Base-by-base conservation (phyloP, 2,113 vertebrate species). In the Butorides virescens region DNA sequence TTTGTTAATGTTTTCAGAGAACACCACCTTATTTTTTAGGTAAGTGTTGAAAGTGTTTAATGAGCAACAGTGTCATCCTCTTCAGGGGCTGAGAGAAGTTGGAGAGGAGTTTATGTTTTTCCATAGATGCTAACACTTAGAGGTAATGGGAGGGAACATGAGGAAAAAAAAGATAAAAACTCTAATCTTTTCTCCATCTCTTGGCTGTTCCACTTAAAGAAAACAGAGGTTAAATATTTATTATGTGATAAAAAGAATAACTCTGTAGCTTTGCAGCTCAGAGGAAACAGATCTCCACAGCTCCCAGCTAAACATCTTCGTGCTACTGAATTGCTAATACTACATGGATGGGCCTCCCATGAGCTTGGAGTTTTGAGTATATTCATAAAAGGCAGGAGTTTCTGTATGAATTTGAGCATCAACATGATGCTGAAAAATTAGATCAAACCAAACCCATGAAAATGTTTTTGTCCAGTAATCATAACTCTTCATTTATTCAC, bases 1-100 rank as follows among this genome's bases (percentile, higher is more conserved):
- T 81, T 95, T 94, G 61, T 62, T 94, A 84, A 82, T 63, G 82
- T n/a, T 87, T 63, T 62, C 44, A 84, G 61, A 88, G 32, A 91
- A 65, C 14, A 75, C 12, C 21, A 25, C 18, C 27, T 66, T 58
- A 46, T 32, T 83, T 94, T 70, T 65, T 63, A 47, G 37, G 52
- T 84, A 86, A 78, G 14, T 1, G 3, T 46, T 74, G 70, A 37
- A 92, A 77, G n/a, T 25, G 14, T 66, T 86, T 91, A 93, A 96
- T 75, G 55, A 89, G 63, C 46, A 82, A 32, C 14, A 39, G 15
- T 46, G 34, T 61, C 5, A 17, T 86, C 25, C 23, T 75, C 52
- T 65, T 70, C 47, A 66, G 22, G 25, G 25, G 9, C 34, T 83
- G 53, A 58, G 59, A 63, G 37, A 59, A 65, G 4, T 14, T 83